phyloP scores from a whole-genome alignment of 2,888 invertebrate species.

The Tachina grossa region DNA sequence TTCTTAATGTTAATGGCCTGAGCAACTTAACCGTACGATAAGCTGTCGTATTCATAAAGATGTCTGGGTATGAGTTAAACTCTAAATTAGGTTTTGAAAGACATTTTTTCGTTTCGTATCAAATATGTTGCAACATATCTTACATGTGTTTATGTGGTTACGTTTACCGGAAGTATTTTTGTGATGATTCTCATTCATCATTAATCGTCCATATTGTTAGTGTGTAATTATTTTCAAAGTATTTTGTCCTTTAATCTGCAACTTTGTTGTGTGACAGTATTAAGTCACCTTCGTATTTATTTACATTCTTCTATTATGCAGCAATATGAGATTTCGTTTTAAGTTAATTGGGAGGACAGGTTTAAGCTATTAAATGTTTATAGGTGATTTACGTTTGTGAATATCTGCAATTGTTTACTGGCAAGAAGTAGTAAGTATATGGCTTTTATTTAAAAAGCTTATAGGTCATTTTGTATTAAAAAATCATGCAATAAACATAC shows the following conservation, averaged over 20 bases:
- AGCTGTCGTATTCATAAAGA: slow-evolving; percentile 17
- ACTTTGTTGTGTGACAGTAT: neutral
- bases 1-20: slow-evolving; percentile 6
- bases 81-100: slow-evolving; percentile 37
- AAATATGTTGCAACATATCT: neutral
- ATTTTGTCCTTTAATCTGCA: slow-evolving; percentile 30
- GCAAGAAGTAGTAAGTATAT: neutral
- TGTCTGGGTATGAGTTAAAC: slow-evolving; percentile 36
- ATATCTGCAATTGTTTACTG: neutral
- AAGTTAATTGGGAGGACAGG: slow-evolving; percentile 28
- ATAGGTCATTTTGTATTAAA: no score
- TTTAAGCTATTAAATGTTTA: neutral
- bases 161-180: slow-evolving; percentile 56
- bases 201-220: slow-evolving; percentile 55
- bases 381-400: neutral
- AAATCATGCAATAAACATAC: no score
- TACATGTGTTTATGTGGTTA: slow-evolving; percentile 3
- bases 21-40: neutral
- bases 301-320: neutral
- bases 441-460: neutral
- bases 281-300: slow-evolving; percentile 13
- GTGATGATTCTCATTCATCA: slow-evolving; percentile 40
- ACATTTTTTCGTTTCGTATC: neutral
- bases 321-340: neutral
- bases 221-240: slow-evolving; percentile 43